Evolutionary conservation across 2,797 vertebrate species (phyloP).

Genomic region (Parotocinclus haroldoi): DNA sequence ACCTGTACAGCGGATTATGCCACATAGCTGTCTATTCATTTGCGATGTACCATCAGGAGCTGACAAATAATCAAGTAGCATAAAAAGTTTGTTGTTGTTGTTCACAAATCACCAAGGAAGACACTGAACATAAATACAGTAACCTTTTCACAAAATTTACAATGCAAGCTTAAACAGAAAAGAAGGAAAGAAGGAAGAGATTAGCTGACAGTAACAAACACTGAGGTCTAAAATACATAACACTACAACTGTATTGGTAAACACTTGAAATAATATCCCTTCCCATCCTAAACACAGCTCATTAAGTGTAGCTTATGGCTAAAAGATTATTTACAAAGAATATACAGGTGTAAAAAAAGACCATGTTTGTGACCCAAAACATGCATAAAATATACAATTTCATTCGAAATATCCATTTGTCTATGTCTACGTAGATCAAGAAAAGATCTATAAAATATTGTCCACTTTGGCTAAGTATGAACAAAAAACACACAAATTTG

Average conservation of each 20-base stretch:
- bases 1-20: conserved; percentile 1
- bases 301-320: conserved; percentile 64
- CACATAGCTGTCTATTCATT: conserved; percentile 5
- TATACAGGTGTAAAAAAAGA: conserved; percentile 77
- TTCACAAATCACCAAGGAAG: conserved; percentile 43
- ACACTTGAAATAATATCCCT: conserved; percentile 56
- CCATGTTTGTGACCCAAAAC: conserved; percentile 69
- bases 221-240: conserved; percentile 50
- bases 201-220: conserved; percentile 23
- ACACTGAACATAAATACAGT: conserved; percentile 44
- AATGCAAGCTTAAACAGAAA: conserved; percentile 47
- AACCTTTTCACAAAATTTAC: conserved; percentile 68
- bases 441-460: conserved; percentile 71
- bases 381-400: conserved; percentile 74
- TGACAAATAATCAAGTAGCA: conserved; percentile 15
- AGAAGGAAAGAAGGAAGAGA: conserved; percentile 54
- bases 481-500: conserved; percentile 21
- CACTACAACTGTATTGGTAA: conserved; percentile 61
- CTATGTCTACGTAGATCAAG: conserved; percentile 64
- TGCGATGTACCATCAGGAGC: conserved; percentile 38
- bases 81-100: conserved; percentile 23
- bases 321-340: conserved; percentile 78
- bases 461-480: conserved; percentile 68
- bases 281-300: conserved; percentile 53
- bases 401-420: conserved; percentile 73